Evolutionary conservation across 2,888 invertebrate genomes (phyloP).

Genomic region (Beris chalybata): DNA sequence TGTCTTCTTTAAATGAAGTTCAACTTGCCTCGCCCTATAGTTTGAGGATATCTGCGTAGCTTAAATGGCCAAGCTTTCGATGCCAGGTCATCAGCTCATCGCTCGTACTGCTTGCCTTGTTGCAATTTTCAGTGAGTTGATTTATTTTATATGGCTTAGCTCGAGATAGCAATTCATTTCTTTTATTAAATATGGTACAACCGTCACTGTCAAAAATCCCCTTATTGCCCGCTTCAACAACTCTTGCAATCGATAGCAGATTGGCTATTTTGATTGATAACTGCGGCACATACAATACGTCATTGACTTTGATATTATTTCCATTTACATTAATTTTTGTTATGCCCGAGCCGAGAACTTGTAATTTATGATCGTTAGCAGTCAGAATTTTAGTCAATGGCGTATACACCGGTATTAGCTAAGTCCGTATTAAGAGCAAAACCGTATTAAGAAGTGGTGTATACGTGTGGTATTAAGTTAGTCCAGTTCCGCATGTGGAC

Average conservation of each 20-base stretch:
- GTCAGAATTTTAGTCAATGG: no score
- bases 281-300: no score
- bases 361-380: no score
- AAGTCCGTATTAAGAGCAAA: no score
- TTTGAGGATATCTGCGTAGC: slow-evolving; percentile 29
- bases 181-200: background rate
- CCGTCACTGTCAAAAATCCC: background rate
- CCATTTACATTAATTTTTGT: no score
- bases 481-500: no score
- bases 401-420: no score
- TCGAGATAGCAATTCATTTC: background rate
- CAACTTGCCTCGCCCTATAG: slow-evolving; percentile 31
- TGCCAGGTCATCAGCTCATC: slow-evolving; percentile 37
- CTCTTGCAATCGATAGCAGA: slow-evolving; percentile 37
- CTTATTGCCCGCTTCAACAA: background rate
- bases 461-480: no score
- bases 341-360: no score
- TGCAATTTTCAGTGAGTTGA: slow-evolving; percentile 7
- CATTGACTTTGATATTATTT: no score
- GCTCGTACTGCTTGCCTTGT: slow-evolving; percentile 7
- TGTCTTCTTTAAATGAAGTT: background rate
- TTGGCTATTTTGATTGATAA: slow-evolving; percentile 37
- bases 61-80: slow-evolving; percentile 39
- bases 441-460: no score
- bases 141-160: background rate